Evolutionary conservation across 2,797 vertebrate genomes (phyloP), one percentile per base, ranked within the genome.

Genomic region (Acomys russatus): DNA sequence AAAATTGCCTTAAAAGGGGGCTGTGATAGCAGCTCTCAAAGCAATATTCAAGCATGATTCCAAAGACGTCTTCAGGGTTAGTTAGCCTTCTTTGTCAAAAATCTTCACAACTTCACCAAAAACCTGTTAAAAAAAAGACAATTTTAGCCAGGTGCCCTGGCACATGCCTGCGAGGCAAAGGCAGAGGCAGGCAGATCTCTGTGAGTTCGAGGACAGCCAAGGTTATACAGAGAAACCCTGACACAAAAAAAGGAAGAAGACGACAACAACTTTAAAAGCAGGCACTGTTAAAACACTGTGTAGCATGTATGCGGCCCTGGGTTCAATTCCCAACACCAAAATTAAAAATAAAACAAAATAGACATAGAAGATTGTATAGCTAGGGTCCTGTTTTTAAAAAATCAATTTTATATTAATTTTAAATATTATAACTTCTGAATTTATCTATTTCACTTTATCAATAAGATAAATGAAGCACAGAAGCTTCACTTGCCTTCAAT

Each of bases 51-150:
- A 98, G 98, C 98, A 98, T 97, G 96, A 98, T 98, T 98, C 96
- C 94, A 93, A 97, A 35, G 66, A 93, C 70, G 77, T 33, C 74
- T 98, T 97, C 90, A 95, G 94, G 95, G 91, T 94, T 63, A 94
- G 95, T 98, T 99, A 99, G 97, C 99, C 99, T 98, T 99, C 99
- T 98, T 98, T 99, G 97, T 99, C 99, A 18, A 99, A 99, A 98
- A 99, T 98, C 96, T 98, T 98, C 98, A 99, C 99, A 97, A 99
- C 99, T 76, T 99, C 99, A 94, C 98, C 98, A 98, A 99, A 99
- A 98, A 99, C 99, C 99, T 99, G 98, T 44, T 28, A 98, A 97
- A 80, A 74, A 95, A 98, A 97, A 88, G 94, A 93, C 56, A 94
- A 94, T 94, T 79, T 68, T 44, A 44, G 44, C 44, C n/a, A 44